phyloP scores from a whole-genome alignment of 2,888 invertebrate species.

The Chouioia cunea region DNA sequence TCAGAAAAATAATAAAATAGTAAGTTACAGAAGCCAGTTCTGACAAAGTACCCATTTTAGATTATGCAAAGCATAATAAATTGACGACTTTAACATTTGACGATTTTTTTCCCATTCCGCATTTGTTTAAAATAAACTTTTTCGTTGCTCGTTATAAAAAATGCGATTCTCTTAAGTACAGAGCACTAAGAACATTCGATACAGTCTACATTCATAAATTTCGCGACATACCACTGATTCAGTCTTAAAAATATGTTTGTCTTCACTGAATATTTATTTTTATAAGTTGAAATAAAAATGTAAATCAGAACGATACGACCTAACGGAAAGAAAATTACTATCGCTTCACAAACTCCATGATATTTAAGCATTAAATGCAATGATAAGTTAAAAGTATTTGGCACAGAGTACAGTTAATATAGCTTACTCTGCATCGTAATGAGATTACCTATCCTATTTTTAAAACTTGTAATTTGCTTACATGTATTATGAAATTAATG shows the following conservation, averaged over 20 bases:
- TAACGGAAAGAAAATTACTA: conserved; percentile 38
- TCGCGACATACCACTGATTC: conserved; percentile 46
- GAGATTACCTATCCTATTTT: conserved; percentile 53
- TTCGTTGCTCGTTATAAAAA: conserved; percentile 32
- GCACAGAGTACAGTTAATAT: conserved; percentile 64
- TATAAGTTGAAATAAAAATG: conserved; percentile 19
- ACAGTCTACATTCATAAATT: conserved; percentile 48
- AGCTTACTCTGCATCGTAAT: conserved; percentile 59
- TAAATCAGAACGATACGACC: conserved; percentile 32
- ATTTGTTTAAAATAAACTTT: conserved; percentile 23
- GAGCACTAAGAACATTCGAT: conserved; percentile 42
- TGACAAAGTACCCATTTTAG: conserved; percentile 28
- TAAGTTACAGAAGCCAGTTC: conserved; percentile 35
- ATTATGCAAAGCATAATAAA: conserved; percentile 20
- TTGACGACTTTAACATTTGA: conserved; percentile 10
- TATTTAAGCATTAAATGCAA: conserved; percentile 36
- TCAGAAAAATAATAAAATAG: conserved; percentile 18
- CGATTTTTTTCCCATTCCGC: conserved; percentile 3
- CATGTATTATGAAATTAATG: conserved; percentile 28
- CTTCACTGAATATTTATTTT: conserved; percentile 35
- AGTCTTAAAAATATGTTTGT: conserved; percentile 49
- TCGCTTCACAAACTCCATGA: conserved; percentile 20
- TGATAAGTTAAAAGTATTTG: conserved; percentile 60
- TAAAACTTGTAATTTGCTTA: conserved; percentile 36
- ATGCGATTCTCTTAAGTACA: conserved; percentile 49